These are phyloP conservation scores for Halisarca cf. caerulea DNA, from an alignment of 37 sponge, comb jelly and placozoan genomes.

Conservation along the genomic window DNA sequence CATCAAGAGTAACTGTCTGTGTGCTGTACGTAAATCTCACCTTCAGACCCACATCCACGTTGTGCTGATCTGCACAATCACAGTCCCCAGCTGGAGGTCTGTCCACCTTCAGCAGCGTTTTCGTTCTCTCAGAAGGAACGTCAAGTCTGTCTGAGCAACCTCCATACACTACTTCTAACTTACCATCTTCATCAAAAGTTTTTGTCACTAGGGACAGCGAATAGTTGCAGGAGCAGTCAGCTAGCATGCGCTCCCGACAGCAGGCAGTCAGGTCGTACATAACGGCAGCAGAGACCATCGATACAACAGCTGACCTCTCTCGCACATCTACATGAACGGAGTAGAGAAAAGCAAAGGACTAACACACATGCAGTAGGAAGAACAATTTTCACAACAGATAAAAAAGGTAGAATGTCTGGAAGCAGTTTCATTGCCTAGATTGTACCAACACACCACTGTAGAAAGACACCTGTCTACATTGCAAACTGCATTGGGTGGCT, in stretches of 20 bases:
- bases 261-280: background rate
- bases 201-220: background rate
- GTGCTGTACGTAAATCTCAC: background rate
- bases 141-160: background rate
- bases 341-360: background rate
- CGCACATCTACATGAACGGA: background rate
- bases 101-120: background rate
- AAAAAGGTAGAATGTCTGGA: too few species aligned
- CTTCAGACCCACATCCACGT: background rate
- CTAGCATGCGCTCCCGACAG: background rate
- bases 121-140: background rate
- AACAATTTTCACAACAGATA: too few species aligned
- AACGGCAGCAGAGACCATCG: background rate
- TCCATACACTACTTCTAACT: background rate
- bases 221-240: background rate
- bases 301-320: background rate
- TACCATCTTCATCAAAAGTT: background rate
- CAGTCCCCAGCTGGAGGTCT: background rate
- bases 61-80: background rate
- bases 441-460: too few species aligned
- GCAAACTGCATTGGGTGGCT: too few species aligned
- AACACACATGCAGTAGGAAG: background rate
- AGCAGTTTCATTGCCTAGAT: too few species aligned
- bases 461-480: too few species aligned
- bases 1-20: too few species aligned